Evolutionary conservation across 2,888 invertebrate species (phyloP).

Genomic region (Carabus problematicus): DNA sequence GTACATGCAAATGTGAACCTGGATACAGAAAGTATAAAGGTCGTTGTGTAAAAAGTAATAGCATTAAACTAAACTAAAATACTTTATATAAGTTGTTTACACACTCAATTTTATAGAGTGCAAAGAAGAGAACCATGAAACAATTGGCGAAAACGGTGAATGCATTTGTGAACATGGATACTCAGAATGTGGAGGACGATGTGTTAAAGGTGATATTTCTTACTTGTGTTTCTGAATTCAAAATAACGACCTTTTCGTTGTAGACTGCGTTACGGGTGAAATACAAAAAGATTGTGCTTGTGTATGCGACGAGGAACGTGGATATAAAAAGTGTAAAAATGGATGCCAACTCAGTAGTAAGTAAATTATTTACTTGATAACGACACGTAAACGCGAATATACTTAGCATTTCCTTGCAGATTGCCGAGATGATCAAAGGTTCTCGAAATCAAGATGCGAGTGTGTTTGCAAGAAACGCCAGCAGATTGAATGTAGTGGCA

Average conservation of each 20-base stretch:
- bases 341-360: not conserved
- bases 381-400: not conserved
- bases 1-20: not conserved
- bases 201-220: conserved; percentile 9
- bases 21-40: not conserved
- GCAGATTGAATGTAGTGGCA: not conserved
- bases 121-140: conserved; percentile 1
- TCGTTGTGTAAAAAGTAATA: conserved; percentile 6
- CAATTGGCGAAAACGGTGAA: not conserved
- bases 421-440: conserved; percentile 13
- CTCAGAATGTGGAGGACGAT: not conserved
- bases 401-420: not conserved
- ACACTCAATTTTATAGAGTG: conserved; percentile 8
- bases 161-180: not conserved
- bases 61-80: not conserved
- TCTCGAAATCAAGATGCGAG: not conserved
- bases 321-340: conserved; percentile 1
- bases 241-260: conserved; percentile 1
- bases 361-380: not conserved
- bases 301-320: not conserved
- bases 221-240: conserved; percentile 1
- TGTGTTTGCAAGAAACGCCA: conserved; percentile 15
- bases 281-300: conserved; percentile 1
- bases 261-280: conserved; percentile 5
- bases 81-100: not conserved